Base-by-base conservation (phyloP, 2,113 vertebrate genomes). In the Telmatochromis bifrenatus region DNA sequence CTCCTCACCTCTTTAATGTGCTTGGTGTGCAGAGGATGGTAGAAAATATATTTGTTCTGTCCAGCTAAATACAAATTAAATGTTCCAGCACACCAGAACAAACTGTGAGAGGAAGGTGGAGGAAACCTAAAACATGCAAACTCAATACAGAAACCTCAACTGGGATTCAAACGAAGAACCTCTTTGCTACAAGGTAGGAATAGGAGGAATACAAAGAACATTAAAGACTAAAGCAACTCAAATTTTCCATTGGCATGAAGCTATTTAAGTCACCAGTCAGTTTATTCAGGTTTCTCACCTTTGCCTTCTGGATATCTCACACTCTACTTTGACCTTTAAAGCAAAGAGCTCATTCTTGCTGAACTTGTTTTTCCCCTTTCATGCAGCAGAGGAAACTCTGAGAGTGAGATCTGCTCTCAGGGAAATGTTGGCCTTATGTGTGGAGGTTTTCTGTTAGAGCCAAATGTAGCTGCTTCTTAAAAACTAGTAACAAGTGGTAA, bases 311-410 rank as follows among this genome's bases (percentile, higher is more conserved):
- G n/a, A 82, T 73, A 47, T 7, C 42, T 75, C 23, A 75, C 42
- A 49, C 5, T n/a, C 10, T 79, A 80, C 84, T 87, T 33, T 82
- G 68, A 89, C 85, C 88, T 89, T 90, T 85, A n/a, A 2, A 60
- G 37, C 26, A 49, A 73, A 86, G 85, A 68, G 49, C 84, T 83
- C 47, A 12, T 84, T 92, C 87, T 84, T 51, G 90, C 88, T 54
- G 12, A 89, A 87, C 91, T 19, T 47, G 93, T 91, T 93, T 91
- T 88, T 88, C 88, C 87, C 83, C 33, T 89, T 77, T 77, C 39
- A 14, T 80, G 86, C 79, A 89, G 83, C 85, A 55, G 3, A 62
- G 55, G 31, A 28, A 60, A 49, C 55, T 62, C 13, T 0, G 21
- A 60, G 54, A 86, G 7, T 84, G 77, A 55, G 81, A 81, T 80